A percentile compares a stretch with the other conserved stretches of the same genome.
Conservation (phyloP, 2,113 vertebrate species). For the Thalassarche chlororhynchos region DNA sequence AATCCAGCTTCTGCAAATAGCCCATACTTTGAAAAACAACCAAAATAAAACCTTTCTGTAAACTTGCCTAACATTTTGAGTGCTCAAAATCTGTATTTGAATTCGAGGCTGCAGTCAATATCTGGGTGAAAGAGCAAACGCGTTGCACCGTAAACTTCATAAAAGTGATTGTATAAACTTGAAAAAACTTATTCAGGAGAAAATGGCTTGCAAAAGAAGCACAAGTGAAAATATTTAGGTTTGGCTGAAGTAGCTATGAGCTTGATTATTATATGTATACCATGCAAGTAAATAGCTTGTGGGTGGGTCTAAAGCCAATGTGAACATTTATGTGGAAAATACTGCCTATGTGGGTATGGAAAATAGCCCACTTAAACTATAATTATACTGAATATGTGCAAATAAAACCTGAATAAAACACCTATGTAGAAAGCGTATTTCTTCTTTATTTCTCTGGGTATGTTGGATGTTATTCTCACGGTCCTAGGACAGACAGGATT, state of each 20-base stretch:
- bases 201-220: neutral
- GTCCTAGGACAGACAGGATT: neutral
- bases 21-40: neutral
- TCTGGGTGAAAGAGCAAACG: neutral
- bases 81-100: neutral
- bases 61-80: neutral
- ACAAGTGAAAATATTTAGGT: conserved; percentile 50
- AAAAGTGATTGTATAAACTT: neutral
- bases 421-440: neutral
- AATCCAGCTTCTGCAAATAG: neutral
- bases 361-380: conserved; percentile 37
- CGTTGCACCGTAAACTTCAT: neutral
- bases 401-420: conserved; percentile 36
- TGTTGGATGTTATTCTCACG: neutral
- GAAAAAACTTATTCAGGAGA: neutral
- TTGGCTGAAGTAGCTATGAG: conserved; percentile 14
- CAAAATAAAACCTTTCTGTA: neutral
- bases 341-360: conserved; percentile 37
- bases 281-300: conserved; percentile 46
- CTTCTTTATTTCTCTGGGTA: neutral
- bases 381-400: conserved; percentile 20
- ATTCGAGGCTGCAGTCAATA: neutral
- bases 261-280: neutral
- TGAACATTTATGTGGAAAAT: conserved; percentile 62
- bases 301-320: conserved; percentile 29